Percentiles rank a stretch among this genome's conserved stretches.
phyloP scores from a whole-genome alignment of 1,140 invertebrate genomes.

The Rhopalosiphum maidis region DNA sequence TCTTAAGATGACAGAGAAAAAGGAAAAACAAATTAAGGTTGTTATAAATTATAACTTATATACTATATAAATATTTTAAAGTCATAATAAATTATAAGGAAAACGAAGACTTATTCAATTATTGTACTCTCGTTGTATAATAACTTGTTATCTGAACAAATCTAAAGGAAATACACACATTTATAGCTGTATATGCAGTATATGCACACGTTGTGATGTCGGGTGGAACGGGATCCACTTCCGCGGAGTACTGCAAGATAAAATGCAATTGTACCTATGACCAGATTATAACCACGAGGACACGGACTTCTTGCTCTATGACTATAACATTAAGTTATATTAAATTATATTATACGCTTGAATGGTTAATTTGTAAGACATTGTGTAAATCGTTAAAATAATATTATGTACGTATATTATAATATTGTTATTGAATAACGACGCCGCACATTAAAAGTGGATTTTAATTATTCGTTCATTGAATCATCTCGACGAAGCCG shows the following conservation, averaged over 20 bases:
- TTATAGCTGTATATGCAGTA: too few relatives aligned
- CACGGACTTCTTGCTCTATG: background rate
- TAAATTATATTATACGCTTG: background rate
- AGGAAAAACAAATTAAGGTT: background rate
- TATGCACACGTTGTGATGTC: background rate
- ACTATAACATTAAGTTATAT: background rate
- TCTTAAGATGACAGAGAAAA: background rate
- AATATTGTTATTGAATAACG: background rate
- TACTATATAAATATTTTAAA: background rate
- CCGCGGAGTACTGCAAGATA: background rate
- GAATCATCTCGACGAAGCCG: background rate
- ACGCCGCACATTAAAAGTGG: background rate
- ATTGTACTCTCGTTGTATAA: background rate
- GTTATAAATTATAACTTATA: background rate
- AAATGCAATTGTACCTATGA: background rate
- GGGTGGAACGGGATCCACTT: background rate
- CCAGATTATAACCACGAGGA: background rate
- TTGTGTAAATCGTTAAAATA: background rate
- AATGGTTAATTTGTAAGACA: constrained; percentile 26
- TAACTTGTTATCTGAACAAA: background rate
- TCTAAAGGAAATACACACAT: background rate
- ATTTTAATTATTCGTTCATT: constrained; percentile 33
- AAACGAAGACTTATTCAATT: background rate
- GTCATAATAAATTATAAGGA: background rate
- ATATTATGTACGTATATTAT: background rate